These are phyloP conservation scores for Noctua comes DNA, from an alignment of 2,888 invertebrate species.

Conservation along the genomic window DNA sequence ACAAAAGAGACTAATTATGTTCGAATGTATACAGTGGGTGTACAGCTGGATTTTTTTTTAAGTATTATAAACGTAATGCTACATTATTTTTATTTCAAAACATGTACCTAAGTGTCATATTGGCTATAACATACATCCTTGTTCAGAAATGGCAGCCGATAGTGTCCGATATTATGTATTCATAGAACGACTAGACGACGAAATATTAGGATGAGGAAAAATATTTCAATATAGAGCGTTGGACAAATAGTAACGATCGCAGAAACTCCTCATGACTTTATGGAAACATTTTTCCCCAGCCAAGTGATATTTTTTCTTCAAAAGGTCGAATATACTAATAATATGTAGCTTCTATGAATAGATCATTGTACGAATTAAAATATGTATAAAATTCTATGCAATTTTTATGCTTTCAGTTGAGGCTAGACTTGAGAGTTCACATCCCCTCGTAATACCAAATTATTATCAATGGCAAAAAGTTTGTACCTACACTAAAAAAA, in stretches of 20 bases:
- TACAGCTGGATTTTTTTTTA: background rate
- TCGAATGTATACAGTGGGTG: background rate
- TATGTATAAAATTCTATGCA: background rate
- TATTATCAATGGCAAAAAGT: background rate
- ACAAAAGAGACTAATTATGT: background rate
- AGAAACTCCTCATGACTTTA: background rate
- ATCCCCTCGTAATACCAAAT: background rate
- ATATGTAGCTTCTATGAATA: background rate
- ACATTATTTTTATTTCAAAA: background rate
- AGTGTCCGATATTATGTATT: constrained; percentile 2
- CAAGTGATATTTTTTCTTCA: background rate
- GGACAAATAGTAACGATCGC: background rate
- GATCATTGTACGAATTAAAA: background rate
- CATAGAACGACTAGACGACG: background rate
- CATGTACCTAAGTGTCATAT: background rate
- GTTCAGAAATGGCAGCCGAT: background rate
- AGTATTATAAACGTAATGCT: background rate
- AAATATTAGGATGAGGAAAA: background rate
- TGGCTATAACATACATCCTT: background rate
- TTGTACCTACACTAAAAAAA: background rate
- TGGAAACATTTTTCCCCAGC: background rate
- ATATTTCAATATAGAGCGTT: constrained; percentile 20
- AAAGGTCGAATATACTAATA: background rate
- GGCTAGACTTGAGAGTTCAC: background rate
- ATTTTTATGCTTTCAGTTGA: background rate